Conservation (phyloP, 2,888 invertebrate genomes). For the Diadromus collaris region DNA sequence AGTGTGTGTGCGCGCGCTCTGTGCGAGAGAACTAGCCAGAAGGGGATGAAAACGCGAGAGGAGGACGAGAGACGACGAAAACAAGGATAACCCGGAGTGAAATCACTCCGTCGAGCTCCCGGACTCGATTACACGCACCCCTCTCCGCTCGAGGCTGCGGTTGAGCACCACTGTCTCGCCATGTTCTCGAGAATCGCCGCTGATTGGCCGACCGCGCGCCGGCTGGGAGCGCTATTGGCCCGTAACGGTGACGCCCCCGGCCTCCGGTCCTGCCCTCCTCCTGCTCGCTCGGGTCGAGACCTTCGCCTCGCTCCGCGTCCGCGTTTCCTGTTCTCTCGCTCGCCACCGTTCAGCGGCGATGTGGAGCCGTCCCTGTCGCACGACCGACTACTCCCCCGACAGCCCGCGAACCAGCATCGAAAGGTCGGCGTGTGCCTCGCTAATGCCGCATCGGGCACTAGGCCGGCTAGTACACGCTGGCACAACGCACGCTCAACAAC, state of each 20-base stretch:
- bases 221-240: constrained; percentile 67
- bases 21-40: constrained; percentile 24
- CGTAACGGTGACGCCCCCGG: constrained; percentile 69
- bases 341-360: constrained; percentile 41
- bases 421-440: constrained; percentile 67
- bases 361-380: constrained; percentile 44
- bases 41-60: constrained; percentile 32
- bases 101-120: constrained; percentile 58
- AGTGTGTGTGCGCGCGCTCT: constrained; percentile 10
- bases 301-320: constrained; percentile 23
- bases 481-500: constrained; percentile 74
- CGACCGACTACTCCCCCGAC: constrained; percentile 54
- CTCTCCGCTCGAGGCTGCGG: constrained; percentile 26
- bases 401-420: constrained; percentile 42
- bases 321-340: constrained; percentile 41
- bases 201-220: constrained; percentile 68
- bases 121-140: constrained; percentile 60
- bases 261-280: constrained; percentile 57
- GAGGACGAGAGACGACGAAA: constrained; percentile 31
- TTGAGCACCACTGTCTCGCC: constrained; percentile 79
- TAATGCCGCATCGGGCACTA: constrained; percentile 67
- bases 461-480: constrained; percentile 75
- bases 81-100: constrained; percentile 32
- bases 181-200: constrained; percentile 70
- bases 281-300: constrained; percentile 43